Evolutionary conservation across 1,140 invertebrate species (phyloP).

Genomic region (Drosophila sproati): DNA sequence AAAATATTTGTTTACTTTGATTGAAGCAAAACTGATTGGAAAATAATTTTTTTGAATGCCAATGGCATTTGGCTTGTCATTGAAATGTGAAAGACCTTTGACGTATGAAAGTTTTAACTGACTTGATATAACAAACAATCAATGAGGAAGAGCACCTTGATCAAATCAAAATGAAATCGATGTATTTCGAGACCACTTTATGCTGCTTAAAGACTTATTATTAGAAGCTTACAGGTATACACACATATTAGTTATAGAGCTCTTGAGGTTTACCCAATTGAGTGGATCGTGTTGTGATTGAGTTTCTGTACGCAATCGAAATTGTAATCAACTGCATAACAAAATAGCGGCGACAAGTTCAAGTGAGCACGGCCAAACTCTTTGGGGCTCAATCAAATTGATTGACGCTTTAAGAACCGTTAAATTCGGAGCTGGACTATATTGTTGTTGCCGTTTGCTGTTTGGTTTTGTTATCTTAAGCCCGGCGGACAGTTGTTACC

Average conservation of each 20-base stretch:
- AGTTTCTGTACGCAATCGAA: constrained; percentile 29
- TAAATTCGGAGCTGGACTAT: constrained; percentile 42
- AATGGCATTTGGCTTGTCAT: no score
- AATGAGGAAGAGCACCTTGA: no score
- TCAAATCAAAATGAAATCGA: neutral
- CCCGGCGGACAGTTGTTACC: constrained; percentile 61
- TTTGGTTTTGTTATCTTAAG: constrained; percentile 54
- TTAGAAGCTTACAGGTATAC: neutral
- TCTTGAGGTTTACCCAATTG: constrained; percentile 3
- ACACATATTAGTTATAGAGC: neutral
- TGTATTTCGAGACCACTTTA: neutral
- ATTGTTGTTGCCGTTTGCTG: constrained; percentile 19
- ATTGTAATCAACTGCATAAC: constrained; percentile 25
- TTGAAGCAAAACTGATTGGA: no score
- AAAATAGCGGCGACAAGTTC: constrained; percentile 20
- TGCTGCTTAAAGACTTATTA: neutral
- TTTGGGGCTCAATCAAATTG: constrained; percentile 71
- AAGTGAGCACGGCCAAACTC: constrained; percentile 13
- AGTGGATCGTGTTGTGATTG: constrained; percentile 18
- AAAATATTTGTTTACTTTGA: no score
- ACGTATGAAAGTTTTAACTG: no score
- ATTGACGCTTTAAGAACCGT: constrained; percentile 69
- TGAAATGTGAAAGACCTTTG: no score
- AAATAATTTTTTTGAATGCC: no score
- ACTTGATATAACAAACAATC: no score